Evolutionary conservation across 2,888 invertebrate genomes (phyloP), one percentile per base, ranked within the genome.

Genomic region (Limenitis camilla): DNA sequence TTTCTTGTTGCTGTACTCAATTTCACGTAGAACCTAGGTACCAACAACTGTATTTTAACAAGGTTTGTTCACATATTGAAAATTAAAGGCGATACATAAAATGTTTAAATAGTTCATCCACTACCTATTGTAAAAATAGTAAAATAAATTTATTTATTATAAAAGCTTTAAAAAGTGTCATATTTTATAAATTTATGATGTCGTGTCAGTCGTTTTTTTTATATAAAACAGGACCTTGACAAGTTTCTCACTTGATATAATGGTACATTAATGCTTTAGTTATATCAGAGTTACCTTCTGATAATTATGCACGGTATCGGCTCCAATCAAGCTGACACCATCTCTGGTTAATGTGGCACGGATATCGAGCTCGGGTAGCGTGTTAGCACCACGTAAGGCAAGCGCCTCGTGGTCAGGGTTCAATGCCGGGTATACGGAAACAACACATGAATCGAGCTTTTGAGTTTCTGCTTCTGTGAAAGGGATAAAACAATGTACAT

Each of bases 331-430:
- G 4, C 92, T 91, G 58, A 95, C 95, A 0, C 97, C 96, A 77
- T 98, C 96, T 56, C 96, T 92, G 39, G 96, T 97, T 61, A 97
- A 94, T 53, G 96, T 92, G 31, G 97, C 94, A 59, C 92, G 91
- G 67, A 96, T 91, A 68, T 93, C 93, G 72, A 93, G 90, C 61
- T 59, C 69, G 49, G 96, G 90, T 78, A 93, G 90, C 28, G 80
- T 82, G 9, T 82, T 76, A 53, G 91, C 91, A 30, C 91, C 92
- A 1, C 96, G 95, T 56, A 96, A 90, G 29, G 92, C 89, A 59
- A 97, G 89, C 63, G 94, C 95, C 80, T 99, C 99, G 79, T 97
- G 96, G 82, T 98, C 97, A 6, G 97, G 96, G 88, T 98, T 96
- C 62, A 99, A 87, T 6, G 96, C 96, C 32, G 98, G 98, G 78